Conservation (phyloP, 1,140 invertebrate genomes). For the Olivierus martensii region DNA sequence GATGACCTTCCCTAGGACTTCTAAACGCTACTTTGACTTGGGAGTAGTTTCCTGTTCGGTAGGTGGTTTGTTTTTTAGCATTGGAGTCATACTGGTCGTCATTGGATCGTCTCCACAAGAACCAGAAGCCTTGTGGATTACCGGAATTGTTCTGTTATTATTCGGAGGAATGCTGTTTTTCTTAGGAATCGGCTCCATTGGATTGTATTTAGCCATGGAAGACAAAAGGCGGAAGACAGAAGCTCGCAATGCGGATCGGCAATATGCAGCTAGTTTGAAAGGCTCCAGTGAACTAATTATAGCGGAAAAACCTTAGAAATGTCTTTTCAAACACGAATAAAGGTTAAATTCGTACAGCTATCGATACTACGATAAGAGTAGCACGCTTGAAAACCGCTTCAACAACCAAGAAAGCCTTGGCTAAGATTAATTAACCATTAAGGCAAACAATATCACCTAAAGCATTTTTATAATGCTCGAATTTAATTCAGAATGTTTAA, state of each 20-base stretch:
- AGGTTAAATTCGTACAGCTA: no score
- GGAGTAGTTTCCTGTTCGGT: slow-evolving; percentile 19
- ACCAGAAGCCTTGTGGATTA: slow-evolving; percentile 22
- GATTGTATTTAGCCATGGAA: slow-evolving; percentile 21
- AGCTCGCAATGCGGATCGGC: slow-evolving; percentile 14
- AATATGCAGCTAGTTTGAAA: slow-evolving; percentile 18
- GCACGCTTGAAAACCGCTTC: no score
- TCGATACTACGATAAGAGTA: no score
- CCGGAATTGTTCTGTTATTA: slow-evolving; percentile 20
- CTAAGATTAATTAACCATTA: no score
- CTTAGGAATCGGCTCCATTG: slow-evolving; percentile 22
- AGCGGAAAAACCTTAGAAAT: slow-evolving; percentile 1
- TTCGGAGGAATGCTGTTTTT: slow-evolving; percentile 22
- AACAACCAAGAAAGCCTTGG: no score
- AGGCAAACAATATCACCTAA: no score
- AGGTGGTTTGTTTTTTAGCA: slow-evolving; percentile 20
- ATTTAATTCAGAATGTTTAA: no score
- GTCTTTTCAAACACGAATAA: no score
- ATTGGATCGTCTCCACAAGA: slow-evolving; percentile 20
- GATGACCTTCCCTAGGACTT: slow-evolving; percentile 10
- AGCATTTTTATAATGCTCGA: no score
- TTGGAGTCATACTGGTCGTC: slow-evolving; percentile 20
- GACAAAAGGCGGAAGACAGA: slow-evolving; percentile 20
- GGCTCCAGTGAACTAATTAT: slow-evolving; percentile 14
- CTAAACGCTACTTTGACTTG: slow-evolving; percentile 19